These are phyloP conservation scores for Mus spretus DNA, from an alignment of 2,797 vertebrate genomes.

Conservation along the genomic window DNA sequence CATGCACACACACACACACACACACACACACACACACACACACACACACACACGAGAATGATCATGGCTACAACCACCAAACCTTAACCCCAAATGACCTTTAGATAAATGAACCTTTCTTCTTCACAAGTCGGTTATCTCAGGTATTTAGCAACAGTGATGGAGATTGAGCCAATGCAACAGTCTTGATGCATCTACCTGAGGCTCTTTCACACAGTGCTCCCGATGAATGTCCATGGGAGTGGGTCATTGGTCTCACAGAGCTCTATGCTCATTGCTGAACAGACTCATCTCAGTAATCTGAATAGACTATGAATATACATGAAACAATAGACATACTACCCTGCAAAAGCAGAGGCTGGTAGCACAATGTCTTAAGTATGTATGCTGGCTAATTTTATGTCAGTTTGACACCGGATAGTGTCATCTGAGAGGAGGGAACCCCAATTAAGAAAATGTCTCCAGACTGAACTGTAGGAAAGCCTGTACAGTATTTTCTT, in stretches of 20 bases:
- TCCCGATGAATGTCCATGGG: neutral
- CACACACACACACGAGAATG: neutral
- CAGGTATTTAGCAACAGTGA: neutral
- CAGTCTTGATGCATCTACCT: neutral
- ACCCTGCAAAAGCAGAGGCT: neutral
- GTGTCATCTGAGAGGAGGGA: neutral
- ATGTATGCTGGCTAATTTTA: neutral
- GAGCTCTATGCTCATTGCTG: neutral
- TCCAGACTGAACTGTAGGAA: neutral
- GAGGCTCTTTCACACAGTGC: neutral
- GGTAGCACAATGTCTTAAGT: neutral
- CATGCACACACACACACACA: too few species aligned
- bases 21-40: too few species aligned
- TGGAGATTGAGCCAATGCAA: neutral
- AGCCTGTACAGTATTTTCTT: neutral
- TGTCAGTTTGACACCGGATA: neutral
- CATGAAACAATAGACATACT: neutral
- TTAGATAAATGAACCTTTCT: neutral
- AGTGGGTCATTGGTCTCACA: too few species aligned
- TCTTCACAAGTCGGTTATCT: neutral
- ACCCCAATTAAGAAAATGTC: too few species aligned
- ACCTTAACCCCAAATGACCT: neutral
- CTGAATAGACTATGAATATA: neutral
- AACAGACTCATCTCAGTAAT: slow-evolving; percentile 11
- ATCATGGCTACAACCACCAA: neutral